A percentile compares a stretch with the other conserved stretches of the same genome.
These are phyloP conservation scores for Drosophila cardini DNA, from an alignment of 1,140 invertebrate species.

Conservation along the genomic window DNA sequence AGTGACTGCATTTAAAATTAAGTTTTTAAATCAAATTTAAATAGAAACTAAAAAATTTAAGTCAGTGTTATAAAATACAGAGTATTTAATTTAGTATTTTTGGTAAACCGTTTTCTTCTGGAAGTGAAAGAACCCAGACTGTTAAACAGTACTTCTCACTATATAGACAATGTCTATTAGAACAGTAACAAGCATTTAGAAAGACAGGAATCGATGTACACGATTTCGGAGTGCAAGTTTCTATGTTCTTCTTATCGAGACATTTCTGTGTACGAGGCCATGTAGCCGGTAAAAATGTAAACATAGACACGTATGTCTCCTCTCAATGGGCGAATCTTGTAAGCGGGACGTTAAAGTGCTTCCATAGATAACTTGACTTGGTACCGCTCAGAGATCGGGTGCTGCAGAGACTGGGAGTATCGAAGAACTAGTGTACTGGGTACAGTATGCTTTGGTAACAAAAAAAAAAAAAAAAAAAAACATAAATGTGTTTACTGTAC, in stretches of 20 bases:
- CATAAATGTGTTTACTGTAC: conserved; percentile 42
- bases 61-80: too few relatives aligned
- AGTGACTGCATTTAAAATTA: too few relatives aligned
- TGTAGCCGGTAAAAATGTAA: conserved; percentile 69
- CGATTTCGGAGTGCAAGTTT: conserved; percentile 39
- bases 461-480: conserved; percentile 45
- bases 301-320: conserved; percentile 57
- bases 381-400: conserved; percentile 22
- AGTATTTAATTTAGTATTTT: too few relatives aligned
- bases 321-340: conserved; percentile 81
- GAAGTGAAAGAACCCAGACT: too few relatives aligned
- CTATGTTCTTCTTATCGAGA: conserved; percentile 65
- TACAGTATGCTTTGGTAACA: conserved; percentile 1
- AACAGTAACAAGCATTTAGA: not conserved
- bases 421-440: not conserved
- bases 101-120: too few relatives aligned
- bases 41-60: too few relatives aligned
- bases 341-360: conserved; percentile 44
- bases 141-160: too few relatives aligned
- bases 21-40: too few relatives aligned
- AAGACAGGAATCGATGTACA: conserved; percentile 10
- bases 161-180: too few relatives aligned
- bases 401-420: not conserved
- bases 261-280: conserved; percentile 60
- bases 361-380: conserved; percentile 57